Evolutionary conservation across 53 echinoderm and acorn worm genomes (phyloP).

Genomic region (Arbacia lixula): DNA sequence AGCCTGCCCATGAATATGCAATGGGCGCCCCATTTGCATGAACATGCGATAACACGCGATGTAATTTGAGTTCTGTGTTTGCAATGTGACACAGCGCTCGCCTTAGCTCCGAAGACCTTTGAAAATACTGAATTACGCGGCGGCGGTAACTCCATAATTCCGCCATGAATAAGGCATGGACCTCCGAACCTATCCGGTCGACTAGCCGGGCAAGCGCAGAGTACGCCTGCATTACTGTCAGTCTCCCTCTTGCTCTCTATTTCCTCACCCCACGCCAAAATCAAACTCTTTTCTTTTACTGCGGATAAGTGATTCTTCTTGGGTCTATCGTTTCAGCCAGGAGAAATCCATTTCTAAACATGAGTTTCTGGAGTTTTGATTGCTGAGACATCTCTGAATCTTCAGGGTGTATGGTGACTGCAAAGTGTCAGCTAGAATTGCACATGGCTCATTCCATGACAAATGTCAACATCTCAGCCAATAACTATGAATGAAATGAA

Average conservation of each 20-base stretch:
- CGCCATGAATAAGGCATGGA: constrained; percentile 50
- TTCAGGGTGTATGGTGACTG: constrained; percentile 29
- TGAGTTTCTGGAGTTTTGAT: constrained; percentile 41
- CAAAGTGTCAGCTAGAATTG: constrained; percentile 16
- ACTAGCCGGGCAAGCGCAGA: no score
- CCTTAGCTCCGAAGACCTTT: constrained; percentile 39
- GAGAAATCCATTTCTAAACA: constrained; percentile 41
- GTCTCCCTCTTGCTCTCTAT: background rate
- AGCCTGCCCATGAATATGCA: constrained; percentile 42
- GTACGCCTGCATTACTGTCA: constrained; percentile 1
- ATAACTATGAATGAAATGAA: no score
- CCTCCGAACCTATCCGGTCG: background rate
- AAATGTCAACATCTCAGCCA: no score
- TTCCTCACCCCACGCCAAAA: constrained; percentile 1
- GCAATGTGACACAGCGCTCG: constrained; percentile 43
- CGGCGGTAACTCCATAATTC: constrained; percentile 44
- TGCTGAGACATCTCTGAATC: constrained; percentile 32
- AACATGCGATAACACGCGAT: constrained; percentile 24
- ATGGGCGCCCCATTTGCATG: constrained; percentile 16
- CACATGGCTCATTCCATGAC: no score
- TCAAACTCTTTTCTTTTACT: background rate
- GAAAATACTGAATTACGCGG: constrained; percentile 54
- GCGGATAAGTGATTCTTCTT: constrained; percentile 23
- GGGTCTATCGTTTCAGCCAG: background rate
- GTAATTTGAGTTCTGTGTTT: constrained; percentile 54